Conservation (phyloP, 2,113 vertebrate species). For the Anoura caudifer region DNA sequence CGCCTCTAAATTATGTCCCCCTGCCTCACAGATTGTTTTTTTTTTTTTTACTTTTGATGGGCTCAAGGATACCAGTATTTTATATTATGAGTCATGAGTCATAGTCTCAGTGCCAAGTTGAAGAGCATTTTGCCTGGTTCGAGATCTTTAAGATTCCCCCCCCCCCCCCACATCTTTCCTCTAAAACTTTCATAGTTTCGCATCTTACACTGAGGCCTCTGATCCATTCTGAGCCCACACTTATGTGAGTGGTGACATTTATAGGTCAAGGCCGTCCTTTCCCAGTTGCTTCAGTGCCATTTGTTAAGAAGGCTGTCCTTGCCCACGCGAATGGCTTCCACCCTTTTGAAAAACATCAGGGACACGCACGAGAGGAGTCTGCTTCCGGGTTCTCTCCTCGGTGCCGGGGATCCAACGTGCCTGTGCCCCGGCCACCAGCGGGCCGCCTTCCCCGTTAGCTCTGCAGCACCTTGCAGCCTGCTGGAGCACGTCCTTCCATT, state of each 20-base stretch:
- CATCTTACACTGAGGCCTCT: not conserved
- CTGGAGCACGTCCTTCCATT: not conserved
- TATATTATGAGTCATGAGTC: not conserved
- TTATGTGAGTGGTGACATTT: not conserved
- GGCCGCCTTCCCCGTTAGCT: not conserved
- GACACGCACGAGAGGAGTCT: too few species aligned
- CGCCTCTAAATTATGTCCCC: not conserved
- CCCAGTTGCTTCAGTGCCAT: not conserved
- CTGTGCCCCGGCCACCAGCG: not conserved
- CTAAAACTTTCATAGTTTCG: not conserved
- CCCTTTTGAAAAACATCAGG: not conserved
- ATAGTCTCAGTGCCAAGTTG: not conserved
- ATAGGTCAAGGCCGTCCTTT: not conserved
- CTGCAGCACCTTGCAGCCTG: too few species aligned
- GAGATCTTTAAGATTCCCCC: not conserved
- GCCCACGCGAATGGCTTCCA: not conserved
- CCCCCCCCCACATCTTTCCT: not conserved
- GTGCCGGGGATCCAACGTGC: not conserved
- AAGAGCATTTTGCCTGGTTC: not conserved
- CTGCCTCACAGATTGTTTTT: not conserved
- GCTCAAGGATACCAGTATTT: not conserved
- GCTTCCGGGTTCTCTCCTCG: not conserved
- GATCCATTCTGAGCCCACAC: not conserved
- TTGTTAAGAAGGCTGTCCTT: not conserved
- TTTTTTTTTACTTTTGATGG: not conserved